Percentiles rank a stretch among this genome's conserved stretches.
Evolutionary conservation across 2,113 vertebrate species (phyloP).

Genomic region (Arvicanthis niloticus): DNA sequence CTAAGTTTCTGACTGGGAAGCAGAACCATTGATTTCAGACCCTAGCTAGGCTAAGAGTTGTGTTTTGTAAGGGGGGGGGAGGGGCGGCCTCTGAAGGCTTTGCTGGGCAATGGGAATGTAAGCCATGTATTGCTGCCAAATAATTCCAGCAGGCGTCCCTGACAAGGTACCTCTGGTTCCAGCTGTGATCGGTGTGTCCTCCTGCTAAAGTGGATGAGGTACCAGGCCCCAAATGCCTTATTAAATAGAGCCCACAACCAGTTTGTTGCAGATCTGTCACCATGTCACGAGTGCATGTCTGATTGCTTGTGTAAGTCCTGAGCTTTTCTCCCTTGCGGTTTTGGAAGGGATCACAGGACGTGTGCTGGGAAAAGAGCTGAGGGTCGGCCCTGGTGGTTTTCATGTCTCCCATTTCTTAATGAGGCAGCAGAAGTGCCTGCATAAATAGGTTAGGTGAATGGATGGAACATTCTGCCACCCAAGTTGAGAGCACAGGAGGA

Average conservation of each 20-base stretch:
- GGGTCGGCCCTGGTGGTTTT: conserved; percentile 5
- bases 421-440: conserved; percentile 48
- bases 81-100: neutral
- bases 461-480: neutral
- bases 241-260: conserved; percentile 16
- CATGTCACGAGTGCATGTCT: neutral
- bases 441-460: conserved; percentile 44
- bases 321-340: neutral
- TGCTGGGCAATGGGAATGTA: conserved; percentile 11
- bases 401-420: conserved; percentile 10
- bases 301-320: conserved; percentile 1
- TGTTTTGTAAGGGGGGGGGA: neutral
- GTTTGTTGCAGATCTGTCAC: conserved; percentile 40
- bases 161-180: conserved; percentile 1
- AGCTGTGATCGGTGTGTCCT: conserved; percentile 30
- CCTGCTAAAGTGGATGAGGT: neutral
- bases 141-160: conserved; percentile 47
- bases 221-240: neutral
- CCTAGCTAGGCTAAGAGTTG: conserved; percentile 39
- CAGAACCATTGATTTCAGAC: neutral
- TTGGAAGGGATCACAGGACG: neutral
- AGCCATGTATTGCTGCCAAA: neutral
- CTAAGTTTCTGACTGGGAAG: neutral
- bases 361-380: neutral
- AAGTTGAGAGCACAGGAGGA: conserved; percentile 41